Base-by-base conservation (phyloP, 2,888 invertebrate genomes). In the Melanostoma mellinum region DNA sequence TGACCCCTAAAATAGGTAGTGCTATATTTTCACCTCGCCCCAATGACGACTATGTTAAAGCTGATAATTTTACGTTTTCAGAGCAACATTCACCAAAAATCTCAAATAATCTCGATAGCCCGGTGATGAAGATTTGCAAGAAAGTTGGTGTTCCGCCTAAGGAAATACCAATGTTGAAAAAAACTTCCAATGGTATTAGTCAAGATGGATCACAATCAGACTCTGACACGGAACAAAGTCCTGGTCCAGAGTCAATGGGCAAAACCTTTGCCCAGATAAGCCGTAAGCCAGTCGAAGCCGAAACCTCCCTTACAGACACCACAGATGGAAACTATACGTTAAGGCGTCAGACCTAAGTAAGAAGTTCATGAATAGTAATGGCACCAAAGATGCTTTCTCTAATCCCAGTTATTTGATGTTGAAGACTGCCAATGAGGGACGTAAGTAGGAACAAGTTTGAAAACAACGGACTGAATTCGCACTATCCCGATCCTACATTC, bases 401-500 rank as follows among this genome's bases (percentile, higher is more conserved):
- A 91, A 91, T 89, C 91, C 91, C 75, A 89, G 90, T 86, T 91
- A 91, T 87, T 89, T 90, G 85, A 89, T 90, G 76, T 86, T 91
- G 75, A 87, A 88, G 77, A 87, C 87, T 82, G 88, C 88, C 67
- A 88, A 87, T 74, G 88, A 89, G 46, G 86, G 75, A 2, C 84
- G 84, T 32, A 84, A 85, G 35, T 78, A 79, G 56, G 10, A 4
- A 44, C 9, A 56, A 58, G 20, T 20, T 20, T 58, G 9, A 53
- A 20, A 8, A 38, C 10, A 55, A 56, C 56, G 44, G 55, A 68
- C 46, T 55, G 46, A 56, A 56, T 42, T 48, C 32, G 40, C 46
- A 68, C 56, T 65, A 52, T 9, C 10, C 20, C 20, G 20, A 6
- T 40, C 48, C 65, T 55, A 44, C 33, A n/a, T 8, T 36, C 40